Percentiles rank a stretch among this genome's conserved stretches.
Conservation (phyloP, 2,888 invertebrate genomes). For the Chymomyza amoena region DNA sequence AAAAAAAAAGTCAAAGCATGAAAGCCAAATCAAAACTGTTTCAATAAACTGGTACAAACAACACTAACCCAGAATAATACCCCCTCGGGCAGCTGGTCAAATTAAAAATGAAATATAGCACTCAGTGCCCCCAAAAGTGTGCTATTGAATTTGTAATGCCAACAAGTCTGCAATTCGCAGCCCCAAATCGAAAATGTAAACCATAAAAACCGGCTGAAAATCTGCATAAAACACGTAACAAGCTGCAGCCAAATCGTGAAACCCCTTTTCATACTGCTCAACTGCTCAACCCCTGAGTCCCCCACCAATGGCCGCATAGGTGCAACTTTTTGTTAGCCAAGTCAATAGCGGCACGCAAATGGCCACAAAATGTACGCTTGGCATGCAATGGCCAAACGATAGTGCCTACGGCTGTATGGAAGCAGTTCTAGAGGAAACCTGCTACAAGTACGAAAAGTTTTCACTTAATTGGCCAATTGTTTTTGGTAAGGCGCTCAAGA, state of each 20-base stretch:
- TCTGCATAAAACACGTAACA: slow-evolving; percentile 60
- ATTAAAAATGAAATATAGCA: slow-evolving; percentile 48
- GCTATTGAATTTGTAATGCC: slow-evolving; percentile 37
- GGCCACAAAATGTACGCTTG: slow-evolving; percentile 52
- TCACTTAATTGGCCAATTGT: slow-evolving; percentile 64
- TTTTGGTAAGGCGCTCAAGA: slow-evolving; percentile 38
- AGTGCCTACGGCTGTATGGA: not conserved
- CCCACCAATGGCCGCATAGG: not conserved
- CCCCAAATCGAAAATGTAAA: slow-evolving; percentile 48
- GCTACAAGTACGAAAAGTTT: slow-evolving; percentile 48
- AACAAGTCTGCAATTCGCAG: slow-evolving; percentile 30
- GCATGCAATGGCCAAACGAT: slow-evolving; percentile 48
- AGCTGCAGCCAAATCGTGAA: slow-evolving; percentile 29
- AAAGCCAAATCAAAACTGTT: slow-evolving; percentile 21
- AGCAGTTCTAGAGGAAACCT: not conserved
- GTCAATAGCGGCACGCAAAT: slow-evolving; percentile 54
- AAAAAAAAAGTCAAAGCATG: slow-evolving; percentile 52
- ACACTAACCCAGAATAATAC: too few relatives aligned
- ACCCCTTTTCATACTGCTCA: not conserved
- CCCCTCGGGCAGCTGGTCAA: not conserved
- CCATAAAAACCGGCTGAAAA: slow-evolving; percentile 44
- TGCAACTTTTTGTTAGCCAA: not conserved
- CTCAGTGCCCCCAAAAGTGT: slow-evolving; percentile 19
- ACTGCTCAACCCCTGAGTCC: too few relatives aligned
- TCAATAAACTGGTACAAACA: not conserved